Conservation (phyloP, 2,888 invertebrate genomes). For the Ophonus ardosiacus region DNA sequence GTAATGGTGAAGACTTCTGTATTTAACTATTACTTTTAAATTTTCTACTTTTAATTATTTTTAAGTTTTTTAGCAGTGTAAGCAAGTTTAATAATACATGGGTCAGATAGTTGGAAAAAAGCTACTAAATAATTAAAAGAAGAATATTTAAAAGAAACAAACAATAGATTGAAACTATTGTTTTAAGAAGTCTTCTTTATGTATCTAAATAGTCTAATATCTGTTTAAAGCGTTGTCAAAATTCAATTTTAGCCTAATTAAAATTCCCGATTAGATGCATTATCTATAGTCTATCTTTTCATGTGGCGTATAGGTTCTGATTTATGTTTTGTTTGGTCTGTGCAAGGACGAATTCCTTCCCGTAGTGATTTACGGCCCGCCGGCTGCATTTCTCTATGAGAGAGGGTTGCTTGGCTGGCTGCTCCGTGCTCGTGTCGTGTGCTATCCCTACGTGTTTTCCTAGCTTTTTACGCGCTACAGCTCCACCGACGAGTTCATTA, state of each 20-base stretch:
- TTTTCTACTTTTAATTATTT: too few relatives aligned
- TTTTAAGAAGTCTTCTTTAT: too few relatives aligned
- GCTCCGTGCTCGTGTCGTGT: not conserved
- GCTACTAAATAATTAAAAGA: too few relatives aligned
- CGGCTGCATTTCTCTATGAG: conserved; percentile 60
- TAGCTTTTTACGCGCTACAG: conserved; percentile 48
- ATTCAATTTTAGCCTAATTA: not conserved
- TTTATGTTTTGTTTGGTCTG: conserved; percentile 62
- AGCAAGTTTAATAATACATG: too few relatives aligned
- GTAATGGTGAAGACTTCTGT: too few relatives aligned
- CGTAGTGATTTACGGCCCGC: conserved; percentile 53
- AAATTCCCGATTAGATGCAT: not conserved
- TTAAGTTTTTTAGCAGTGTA: too few relatives aligned
- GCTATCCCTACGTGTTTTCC: conserved; percentile 45
- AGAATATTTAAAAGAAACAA: too few relatives aligned
- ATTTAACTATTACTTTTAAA: too few relatives aligned
- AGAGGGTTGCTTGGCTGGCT: conserved; percentile 36
- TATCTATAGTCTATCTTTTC: not conserved
- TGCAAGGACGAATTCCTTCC: conserved; percentile 59
- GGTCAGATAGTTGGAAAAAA: too few relatives aligned
- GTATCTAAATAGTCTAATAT: not conserved
- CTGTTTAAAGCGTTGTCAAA: not conserved
- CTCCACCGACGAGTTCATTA: conserved; percentile 56
- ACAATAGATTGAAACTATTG: too few relatives aligned
- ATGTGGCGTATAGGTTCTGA: conserved; percentile 42